Percentiles rank a stretch among this genome's conserved stretches.
Evolutionary conservation across 2,797 vertebrate species (phyloP).

Genomic region (Ptychadena robeensis): DNA sequence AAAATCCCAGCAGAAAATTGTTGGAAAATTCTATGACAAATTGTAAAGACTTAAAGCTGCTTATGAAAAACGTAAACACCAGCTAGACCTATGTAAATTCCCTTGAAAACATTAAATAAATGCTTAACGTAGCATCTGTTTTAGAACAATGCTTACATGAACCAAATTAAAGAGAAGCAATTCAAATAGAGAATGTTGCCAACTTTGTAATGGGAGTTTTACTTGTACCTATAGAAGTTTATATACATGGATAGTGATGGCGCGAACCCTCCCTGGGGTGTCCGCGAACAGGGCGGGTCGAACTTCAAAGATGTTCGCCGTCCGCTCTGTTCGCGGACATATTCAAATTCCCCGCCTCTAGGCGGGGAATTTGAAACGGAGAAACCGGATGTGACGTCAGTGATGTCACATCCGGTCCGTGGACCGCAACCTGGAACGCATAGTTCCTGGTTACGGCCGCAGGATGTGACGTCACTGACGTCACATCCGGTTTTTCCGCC

Average conservation of each 20-base stretch:
- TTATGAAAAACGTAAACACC: slow-evolving; percentile 59
- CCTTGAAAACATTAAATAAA: slow-evolving; percentile 56
- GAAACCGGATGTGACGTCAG: too few species aligned
- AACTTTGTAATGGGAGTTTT: background rate
- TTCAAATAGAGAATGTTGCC: background rate
- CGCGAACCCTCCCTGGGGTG: too few species aligned
- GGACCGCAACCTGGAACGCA: too few species aligned
- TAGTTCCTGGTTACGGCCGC: too few species aligned
- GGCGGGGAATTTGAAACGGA: too few species aligned
- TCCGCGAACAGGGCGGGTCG: too few species aligned
- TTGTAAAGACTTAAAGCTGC: slow-evolving; percentile 61
- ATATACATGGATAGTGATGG: background rate
- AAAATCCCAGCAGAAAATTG: slow-evolving; percentile 62
- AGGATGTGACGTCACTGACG: too few species aligned
- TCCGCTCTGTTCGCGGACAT: too few species aligned
- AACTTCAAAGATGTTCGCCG: too few species aligned
- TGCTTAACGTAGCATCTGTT: slow-evolving; percentile 55
- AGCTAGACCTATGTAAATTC: slow-evolving; percentile 54
- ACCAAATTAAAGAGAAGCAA: background rate
- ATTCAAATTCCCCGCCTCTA: too few species aligned
- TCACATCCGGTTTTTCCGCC: too few species aligned
- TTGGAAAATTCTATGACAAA: slow-evolving; percentile 61
- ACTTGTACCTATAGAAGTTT: background rate
- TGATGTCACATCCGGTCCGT: too few species aligned
- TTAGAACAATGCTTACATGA: slow-evolving; percentile 28